Percentiles rank a stretch among this genome's conserved stretches.
Evolutionary conservation across 1,140 invertebrate species (phyloP).

Genomic region (Drosophila truncata): DNA sequence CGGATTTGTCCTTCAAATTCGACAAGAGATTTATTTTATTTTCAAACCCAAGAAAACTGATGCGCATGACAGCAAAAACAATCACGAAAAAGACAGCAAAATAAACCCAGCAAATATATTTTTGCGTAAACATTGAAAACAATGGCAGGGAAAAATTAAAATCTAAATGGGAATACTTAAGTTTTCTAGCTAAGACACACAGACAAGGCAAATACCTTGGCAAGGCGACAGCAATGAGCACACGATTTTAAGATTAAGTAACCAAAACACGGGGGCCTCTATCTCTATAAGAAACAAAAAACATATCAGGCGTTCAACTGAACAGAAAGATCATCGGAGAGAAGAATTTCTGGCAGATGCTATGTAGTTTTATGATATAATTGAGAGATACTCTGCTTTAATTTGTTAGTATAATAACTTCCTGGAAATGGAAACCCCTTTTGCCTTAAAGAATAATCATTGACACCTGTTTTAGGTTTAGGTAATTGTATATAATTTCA

Average conservation of each 20-base stretch:
- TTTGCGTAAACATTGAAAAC: conserved; percentile 77
- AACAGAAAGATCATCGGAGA: conserved; percentile 30
- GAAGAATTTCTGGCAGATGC: conserved; percentile 10
- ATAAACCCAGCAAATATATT: conserved; percentile 62
- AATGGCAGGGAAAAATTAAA: conserved; percentile 66
- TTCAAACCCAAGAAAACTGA: conserved; percentile 52
- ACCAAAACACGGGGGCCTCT: conserved; percentile 52
- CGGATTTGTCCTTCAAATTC: conserved; percentile 72
- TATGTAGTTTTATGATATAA: background rate
- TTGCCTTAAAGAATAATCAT: background rate
- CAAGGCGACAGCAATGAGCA: conserved; percentile 77
- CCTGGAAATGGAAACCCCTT: background rate
- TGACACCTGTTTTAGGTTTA: too few relatives aligned
- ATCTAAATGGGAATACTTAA: conserved; percentile 79
- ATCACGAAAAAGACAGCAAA: conserved; percentile 20
- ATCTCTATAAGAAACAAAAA: conserved; percentile 17
- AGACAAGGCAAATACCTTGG: conserved; percentile 75
- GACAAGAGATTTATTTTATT: conserved; percentile 58
- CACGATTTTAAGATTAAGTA: conserved; percentile 73
- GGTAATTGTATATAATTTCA: background rate
- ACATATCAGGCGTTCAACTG: conserved; percentile 4
- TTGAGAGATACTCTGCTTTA: background rate
- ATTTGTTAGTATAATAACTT: too few relatives aligned
- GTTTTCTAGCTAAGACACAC: conserved; percentile 57
- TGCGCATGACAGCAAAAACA: conserved; percentile 72